A percentile compares a stretch with the other conserved stretches of the same genome.
phyloP scores from a whole-genome alignment of 2,888 invertebrate species.

The Drosophila macrospina region DNA sequence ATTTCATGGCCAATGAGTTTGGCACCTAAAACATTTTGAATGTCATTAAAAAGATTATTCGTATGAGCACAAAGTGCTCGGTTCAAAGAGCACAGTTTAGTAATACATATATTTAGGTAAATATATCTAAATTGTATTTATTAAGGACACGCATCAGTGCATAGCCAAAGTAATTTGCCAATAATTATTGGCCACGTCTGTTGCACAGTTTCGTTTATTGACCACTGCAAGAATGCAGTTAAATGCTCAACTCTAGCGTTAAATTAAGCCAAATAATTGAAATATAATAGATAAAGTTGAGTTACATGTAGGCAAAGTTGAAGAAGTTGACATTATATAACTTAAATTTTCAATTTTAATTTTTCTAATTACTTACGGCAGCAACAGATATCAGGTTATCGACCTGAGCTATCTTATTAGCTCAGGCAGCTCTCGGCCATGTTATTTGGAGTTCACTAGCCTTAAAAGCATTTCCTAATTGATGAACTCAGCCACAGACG shows the following conservation, averaged over 20 bases:
- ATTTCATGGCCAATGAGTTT: slow-evolving; percentile 25
- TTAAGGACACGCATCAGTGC: slow-evolving; percentile 42
- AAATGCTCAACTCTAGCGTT: slow-evolving; percentile 10
- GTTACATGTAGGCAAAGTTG: too few relatives aligned
- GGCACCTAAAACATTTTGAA: slow-evolving; percentile 8
- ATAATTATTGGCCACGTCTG: slow-evolving; percentile 25
- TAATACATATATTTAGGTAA: slow-evolving; percentile 7
- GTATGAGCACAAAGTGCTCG: slow-evolving; percentile 4
- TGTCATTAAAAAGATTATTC: slow-evolving; percentile 8
- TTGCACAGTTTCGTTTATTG: too few relatives aligned
- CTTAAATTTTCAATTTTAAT: neutral
- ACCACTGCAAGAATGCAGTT: slow-evolving; percentile 1
- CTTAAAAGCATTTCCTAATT: slow-evolving; percentile 60
- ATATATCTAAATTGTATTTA: neutral
- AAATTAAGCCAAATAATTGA: slow-evolving; percentile 1
- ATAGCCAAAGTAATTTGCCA: slow-evolving; percentile 36
- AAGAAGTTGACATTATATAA: neutral
- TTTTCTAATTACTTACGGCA: slow-evolving; percentile 22
- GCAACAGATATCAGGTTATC: slow-evolving; percentile 10
- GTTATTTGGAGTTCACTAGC: slow-evolving; percentile 17
- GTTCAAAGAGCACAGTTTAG: slow-evolving; percentile 13
- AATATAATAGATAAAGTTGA: too few relatives aligned
- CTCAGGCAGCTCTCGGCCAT: neutral
- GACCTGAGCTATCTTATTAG: slow-evolving; percentile 8
- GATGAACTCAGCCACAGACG: slow-evolving; percentile 68